A percentile compares a stretch with the other conserved stretches of the same genome.
Conservation (phyloP, 2,113 vertebrate genomes). For the Mormyrus iriodes region DNA sequence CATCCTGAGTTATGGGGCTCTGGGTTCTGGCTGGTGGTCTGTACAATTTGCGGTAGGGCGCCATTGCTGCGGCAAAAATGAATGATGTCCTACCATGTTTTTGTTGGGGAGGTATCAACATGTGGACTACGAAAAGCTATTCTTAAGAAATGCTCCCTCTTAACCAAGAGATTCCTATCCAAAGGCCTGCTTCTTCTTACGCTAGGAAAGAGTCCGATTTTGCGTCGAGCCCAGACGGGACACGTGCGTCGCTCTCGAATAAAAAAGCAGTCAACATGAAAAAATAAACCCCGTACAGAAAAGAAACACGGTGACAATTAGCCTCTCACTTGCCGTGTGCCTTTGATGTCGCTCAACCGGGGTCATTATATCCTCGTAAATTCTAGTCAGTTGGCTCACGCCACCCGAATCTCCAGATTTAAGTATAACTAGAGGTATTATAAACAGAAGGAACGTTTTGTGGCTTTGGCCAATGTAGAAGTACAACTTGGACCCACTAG, state of each 20-base stretch:
- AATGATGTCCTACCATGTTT: conserved; percentile 68
- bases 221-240: neutral
- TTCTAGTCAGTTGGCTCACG: conserved; percentile 23
- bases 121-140: conserved; percentile 69
- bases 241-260: neutral
- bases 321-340: conserved; percentile 38
- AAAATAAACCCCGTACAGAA: conserved; percentile 43
- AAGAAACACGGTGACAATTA: conserved; percentile 36
- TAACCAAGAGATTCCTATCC: neutral
- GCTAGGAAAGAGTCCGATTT: neutral
- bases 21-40: conserved; percentile 67
- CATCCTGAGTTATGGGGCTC: conserved; percentile 66
- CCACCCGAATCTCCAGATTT: conserved; percentile 15
- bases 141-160: conserved; percentile 22
- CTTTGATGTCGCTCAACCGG: conserved; percentile 48
- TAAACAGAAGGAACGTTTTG: conserved; percentile 68
- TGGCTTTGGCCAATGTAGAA: conserved; percentile 62
- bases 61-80: conserved; percentile 60
- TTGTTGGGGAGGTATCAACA: conserved; percentile 71
- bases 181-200: neutral
- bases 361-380: conserved; percentile 60
- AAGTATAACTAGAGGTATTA: conserved; percentile 56
- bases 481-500: conserved; percentile 66
- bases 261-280: conserved; percentile 29
- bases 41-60: conserved; percentile 66